These are phyloP conservation scores for Oophaga pumilio DNA, from an alignment of 2,113 vertebrate species.

Conservation along the genomic window DNA sequence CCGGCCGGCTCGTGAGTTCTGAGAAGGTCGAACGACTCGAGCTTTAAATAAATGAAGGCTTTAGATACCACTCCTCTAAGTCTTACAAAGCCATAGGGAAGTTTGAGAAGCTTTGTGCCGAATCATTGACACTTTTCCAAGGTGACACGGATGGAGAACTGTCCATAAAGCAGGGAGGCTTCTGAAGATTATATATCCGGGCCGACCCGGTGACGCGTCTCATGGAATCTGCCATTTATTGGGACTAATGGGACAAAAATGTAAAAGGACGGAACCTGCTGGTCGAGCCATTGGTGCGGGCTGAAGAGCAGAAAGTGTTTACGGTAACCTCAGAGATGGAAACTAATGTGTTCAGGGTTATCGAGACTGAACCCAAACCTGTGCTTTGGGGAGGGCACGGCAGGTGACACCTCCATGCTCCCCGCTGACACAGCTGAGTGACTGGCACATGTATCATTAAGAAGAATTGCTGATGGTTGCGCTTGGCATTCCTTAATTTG, in stretches of 20 bases:
- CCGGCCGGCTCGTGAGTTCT: neutral
- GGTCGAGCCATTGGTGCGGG: no score
- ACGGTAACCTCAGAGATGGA: neutral
- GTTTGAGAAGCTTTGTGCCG: neutral
- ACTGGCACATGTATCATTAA: neutral
- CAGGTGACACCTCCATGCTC: neutral
- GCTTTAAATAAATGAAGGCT: slow-evolving; percentile 38
- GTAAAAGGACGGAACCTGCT: neutral
- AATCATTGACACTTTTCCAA: neutral
- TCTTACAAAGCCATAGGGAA: slow-evolving; percentile 40
- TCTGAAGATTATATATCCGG: neutral
- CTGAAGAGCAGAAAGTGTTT: neutral
- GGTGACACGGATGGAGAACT: neutral
- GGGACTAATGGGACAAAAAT: neutral
- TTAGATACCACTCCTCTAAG: slow-evolving; percentile 49
- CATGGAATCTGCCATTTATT: slow-evolving; percentile 20
- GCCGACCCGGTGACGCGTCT: neutral
- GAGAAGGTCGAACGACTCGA: slow-evolving; percentile 27
- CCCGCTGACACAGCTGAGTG: neutral
- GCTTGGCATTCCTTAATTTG: slow-evolving; percentile 18
- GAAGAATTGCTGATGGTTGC: neutral
- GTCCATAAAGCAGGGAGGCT: neutral
- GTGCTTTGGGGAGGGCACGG: neutral
- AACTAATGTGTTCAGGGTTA: neutral
- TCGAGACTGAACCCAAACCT: neutral